Base-by-base conservation (phyloP, 2,888 invertebrate genomes). In the Dynastes grantii region DNA sequence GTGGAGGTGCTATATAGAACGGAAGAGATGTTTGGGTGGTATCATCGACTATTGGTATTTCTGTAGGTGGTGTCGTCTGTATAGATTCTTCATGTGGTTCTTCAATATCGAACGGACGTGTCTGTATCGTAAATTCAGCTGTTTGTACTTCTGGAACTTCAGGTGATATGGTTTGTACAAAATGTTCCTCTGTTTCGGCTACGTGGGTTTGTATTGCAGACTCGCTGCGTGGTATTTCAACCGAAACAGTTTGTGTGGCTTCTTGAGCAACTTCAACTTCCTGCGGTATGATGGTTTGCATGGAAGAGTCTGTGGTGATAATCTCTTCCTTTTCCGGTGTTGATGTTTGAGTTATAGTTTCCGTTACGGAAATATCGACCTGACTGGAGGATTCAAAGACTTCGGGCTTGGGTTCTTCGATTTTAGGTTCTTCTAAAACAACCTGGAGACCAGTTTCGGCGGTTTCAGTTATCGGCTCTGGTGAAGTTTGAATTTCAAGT, bases 31-130 rank as follows among this genome's bases (percentile, higher is more conserved):
- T 84, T 81, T 85, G 84, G 0, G 83, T 84, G 29, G 80, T 76
- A 67, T 80, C 79, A 76, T 83, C 81, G 49, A 81, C 80, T 51
- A 81, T 76, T 27, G 86, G 82, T 55, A 85, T 84, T 37, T 84
- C 84, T 16, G 84, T 82, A 37, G 86, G 86, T 51, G 91, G 91
- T n/a, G 92, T 91, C 9, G 92, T 92, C 87, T 92, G 92, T 71
- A 90, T 89, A 84, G 90, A 90, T 81, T 84, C 84, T 77, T 85
- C 85, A 27, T 79, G 76, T 61, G 85, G 84, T 64, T 81, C 76
- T n/a, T 73, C 76, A 70, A 83, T 81, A 49, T 83, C 83, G 13
- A 64, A 68, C 55, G 86, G 84, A 79, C 82, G 80, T 11, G 85
- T 85, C 81, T 86, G 86, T 37, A 82, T 81, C 9, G 83, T 83